These are phyloP conservation scores for Sapajus apella DNA, from an alignment of 2,113 vertebrate genomes.

Conservation along the genomic window DNA sequence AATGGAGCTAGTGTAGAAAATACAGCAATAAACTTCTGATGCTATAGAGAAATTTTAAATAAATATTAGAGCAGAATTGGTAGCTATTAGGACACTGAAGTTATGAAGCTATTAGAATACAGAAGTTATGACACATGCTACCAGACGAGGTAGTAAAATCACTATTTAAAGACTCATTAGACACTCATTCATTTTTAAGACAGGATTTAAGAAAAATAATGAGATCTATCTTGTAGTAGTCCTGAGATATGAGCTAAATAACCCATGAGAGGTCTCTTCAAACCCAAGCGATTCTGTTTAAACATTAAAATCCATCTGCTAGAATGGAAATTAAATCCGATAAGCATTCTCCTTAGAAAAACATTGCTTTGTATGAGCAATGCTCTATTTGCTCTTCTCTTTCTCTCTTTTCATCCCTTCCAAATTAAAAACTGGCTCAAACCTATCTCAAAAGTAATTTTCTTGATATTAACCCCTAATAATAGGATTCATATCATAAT, in stretches of 20 bases:
- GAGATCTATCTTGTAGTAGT: constrained; percentile 60
- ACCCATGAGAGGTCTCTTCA: constrained; percentile 65
- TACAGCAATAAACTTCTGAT: background rate
- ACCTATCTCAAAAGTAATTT: constrained; percentile 69
- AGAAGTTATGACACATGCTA: constrained; percentile 59
- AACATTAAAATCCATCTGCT: constrained; percentile 62
- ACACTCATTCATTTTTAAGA: constrained; percentile 69
- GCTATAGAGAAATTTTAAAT: constrained; percentile 39
- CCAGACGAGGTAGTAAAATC: constrained; percentile 64
- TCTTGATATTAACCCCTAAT: constrained; percentile 64
- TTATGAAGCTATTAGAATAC: constrained; percentile 63
- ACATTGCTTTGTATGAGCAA: constrained; percentile 55
- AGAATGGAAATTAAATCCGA: constrained; percentile 68
- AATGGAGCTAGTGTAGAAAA: background rate
- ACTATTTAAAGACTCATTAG: constrained; percentile 73
- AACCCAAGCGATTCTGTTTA: constrained; percentile 72
- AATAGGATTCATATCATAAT: constrained; percentile 57
- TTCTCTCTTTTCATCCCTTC: constrained; percentile 64
- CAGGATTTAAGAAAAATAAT: constrained; percentile 74
- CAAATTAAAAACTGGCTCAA: constrained; percentile 70
- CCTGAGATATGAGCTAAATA: constrained; percentile 50
- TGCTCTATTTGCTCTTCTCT: constrained; percentile 61
- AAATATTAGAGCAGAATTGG: constrained; percentile 73
- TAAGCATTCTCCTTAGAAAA: constrained; percentile 63
- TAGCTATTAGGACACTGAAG: constrained; percentile 66